Conservation (phyloP, 2,113 vertebrate species). For the Atlantisia rogersi region DNA sequence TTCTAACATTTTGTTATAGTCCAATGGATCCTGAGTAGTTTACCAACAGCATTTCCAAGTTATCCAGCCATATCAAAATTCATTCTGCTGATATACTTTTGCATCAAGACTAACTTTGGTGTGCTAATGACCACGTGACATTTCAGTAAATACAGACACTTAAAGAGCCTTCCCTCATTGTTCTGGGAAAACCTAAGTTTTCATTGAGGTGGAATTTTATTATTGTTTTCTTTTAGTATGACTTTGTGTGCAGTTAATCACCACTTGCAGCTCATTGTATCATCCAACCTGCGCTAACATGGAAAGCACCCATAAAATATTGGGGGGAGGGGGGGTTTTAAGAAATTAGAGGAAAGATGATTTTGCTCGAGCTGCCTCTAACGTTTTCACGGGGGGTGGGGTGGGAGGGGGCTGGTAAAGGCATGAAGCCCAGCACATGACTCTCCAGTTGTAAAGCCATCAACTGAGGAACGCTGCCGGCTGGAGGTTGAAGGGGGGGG, state of each 20-base stretch:
- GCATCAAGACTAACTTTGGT: background rate
- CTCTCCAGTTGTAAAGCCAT: fast-evolving
- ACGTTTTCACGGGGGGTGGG: too few relatives aligned
- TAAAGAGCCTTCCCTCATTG: background rate
- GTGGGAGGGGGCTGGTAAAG: background rate
- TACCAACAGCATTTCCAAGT: background rate
- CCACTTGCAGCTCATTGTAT: background rate
- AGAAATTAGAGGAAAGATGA: fast-evolving
- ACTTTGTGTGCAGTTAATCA: background rate
- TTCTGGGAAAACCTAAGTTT: background rate
- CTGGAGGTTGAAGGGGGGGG: too few relatives aligned
- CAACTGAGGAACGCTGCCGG: fast-evolving
- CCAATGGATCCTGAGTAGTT: background rate
- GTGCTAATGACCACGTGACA: background rate
- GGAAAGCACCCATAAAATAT: background rate
- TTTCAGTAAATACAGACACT: background rate
- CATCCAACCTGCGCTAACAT: background rate
- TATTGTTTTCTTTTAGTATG: background rate
- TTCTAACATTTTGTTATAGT: background rate
- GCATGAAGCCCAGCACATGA: fast-evolving
- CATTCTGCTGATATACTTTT: background rate
- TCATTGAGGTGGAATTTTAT: background rate
- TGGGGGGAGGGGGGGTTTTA: fast-evolving
- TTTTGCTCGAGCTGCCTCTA: background rate
- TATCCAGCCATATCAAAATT: background rate